phyloP scores from a whole-genome alignment of 2,888 invertebrate species.

The Aphelenchoides bicaudatus region DNA sequence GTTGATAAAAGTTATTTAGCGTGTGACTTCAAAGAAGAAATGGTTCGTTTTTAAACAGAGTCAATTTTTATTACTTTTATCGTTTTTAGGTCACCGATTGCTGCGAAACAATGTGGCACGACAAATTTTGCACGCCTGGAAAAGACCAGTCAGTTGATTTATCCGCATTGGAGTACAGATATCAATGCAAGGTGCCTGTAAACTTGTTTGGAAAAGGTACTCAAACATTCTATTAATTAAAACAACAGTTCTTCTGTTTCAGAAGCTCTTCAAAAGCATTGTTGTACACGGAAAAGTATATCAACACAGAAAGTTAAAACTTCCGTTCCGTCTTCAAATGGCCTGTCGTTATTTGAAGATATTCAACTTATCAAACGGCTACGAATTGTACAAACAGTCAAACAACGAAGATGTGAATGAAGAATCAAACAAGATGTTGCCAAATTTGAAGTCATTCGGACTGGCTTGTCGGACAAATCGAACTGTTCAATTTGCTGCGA shows the following conservation, averaged over 20 bases:
- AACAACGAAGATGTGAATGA: background rate
- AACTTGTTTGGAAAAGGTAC: too few species aligned
- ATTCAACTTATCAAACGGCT: background rate
- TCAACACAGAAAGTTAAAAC: too few species aligned
- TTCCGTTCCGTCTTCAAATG: too few species aligned
- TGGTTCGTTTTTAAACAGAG: background rate
- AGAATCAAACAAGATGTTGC: background rate
- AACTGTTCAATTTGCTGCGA: slow-evolving; percentile 26
- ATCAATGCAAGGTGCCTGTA: too few species aligned
- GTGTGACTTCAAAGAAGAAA: background rate
- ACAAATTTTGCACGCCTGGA: too few species aligned
- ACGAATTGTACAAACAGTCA: background rate
- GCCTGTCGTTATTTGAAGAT: background rate
- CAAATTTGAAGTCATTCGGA: slow-evolving; percentile 10
- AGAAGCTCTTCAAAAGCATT: too few species aligned
- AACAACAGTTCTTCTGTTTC: too few species aligned
- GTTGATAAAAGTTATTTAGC: too few species aligned
- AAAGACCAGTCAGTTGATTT: too few species aligned
- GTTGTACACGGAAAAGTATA: too few species aligned
- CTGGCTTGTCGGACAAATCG: slow-evolving; percentile 26
- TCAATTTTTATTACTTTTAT: background rate
- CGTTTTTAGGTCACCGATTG: slow-evolving; percentile 7
- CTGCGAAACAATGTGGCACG: background rate
- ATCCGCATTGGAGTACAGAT: too few species aligned
- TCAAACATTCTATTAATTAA: too few species aligned